phyloP scores from a whole-genome alignment of 1,140 invertebrate species.

The Vanessa atalanta region DNA sequence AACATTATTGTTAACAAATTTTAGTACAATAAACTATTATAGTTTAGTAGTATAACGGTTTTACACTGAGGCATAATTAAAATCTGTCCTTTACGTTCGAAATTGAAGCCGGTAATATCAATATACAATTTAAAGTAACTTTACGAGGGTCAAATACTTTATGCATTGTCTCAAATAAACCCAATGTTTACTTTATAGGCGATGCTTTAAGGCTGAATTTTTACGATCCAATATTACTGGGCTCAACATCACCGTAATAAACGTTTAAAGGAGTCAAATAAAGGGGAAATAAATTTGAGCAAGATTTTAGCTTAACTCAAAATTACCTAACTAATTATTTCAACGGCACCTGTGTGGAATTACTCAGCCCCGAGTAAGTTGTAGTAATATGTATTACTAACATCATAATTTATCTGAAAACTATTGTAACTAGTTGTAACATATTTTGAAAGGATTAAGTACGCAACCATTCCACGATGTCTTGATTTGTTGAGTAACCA shows the following conservation, averaged over 20 bases:
- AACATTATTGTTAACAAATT: too few relatives aligned
- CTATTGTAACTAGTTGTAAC: too few relatives aligned
- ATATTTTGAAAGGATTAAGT: too few relatives aligned
- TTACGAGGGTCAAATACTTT: conserved; percentile 21
- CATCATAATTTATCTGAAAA: too few relatives aligned
- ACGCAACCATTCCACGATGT: too few relatives aligned
- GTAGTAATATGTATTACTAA: too few relatives aligned
- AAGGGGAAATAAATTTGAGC: conserved; percentile 10
- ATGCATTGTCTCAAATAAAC: conserved; percentile 27
- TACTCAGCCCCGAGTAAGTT: not conserved
- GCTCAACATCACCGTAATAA: conserved; percentile 8
- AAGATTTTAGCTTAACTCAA: not conserved
- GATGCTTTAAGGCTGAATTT: conserved; percentile 14
- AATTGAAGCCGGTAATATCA: not conserved
- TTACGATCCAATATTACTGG: conserved; percentile 14
- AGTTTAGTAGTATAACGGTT: too few relatives aligned
- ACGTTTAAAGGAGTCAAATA: not conserved
- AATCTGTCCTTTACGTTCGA: not conserved
- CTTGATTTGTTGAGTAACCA: too few relatives aligned
- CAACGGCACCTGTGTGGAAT: not conserved
- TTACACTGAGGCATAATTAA: too few relatives aligned
- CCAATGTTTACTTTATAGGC: conserved; percentile 15
- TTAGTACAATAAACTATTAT: too few relatives aligned
- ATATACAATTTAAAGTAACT: not conserved
- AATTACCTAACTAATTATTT: not conserved